These are phyloP conservation scores for Pungitius pungitius DNA, from an alignment of 2,113 vertebrate species.

Conservation along the genomic window DNA sequence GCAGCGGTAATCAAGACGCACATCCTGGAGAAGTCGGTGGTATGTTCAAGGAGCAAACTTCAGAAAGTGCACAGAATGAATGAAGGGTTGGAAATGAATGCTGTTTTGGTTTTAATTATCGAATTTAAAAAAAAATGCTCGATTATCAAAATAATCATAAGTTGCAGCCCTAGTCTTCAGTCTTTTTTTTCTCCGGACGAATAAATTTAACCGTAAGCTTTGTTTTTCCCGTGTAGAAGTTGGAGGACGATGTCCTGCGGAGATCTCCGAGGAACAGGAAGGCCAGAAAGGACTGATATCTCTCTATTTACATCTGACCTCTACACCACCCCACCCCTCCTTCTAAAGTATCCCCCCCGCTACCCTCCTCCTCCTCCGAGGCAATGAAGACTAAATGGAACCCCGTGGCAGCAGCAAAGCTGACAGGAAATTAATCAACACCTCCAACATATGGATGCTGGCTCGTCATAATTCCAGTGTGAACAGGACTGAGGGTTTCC, in stretches of 20 bases:
- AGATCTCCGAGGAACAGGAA: constrained; percentile 95
- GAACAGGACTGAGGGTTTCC: constrained; percentile 59
- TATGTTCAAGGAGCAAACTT: no score
- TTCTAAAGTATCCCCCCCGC: background rate
- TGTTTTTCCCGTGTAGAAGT: constrained; percentile 60
- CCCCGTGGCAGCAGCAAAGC: constrained; percentile 50
- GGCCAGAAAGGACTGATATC: constrained; percentile 89
- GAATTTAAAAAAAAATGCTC: no score
- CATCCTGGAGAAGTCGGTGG: no score
- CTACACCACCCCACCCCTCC: background rate
- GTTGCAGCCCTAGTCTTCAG: no score
- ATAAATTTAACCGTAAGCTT: background rate
- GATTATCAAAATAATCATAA: no score
- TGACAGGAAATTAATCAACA: constrained; percentile 51
- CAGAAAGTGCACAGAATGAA: no score
- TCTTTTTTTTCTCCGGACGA: background rate
- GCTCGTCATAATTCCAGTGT: constrained; percentile 56
- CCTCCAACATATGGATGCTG: constrained; percentile 24
- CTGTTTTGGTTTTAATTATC: no score
- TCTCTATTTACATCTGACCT: constrained; percentile 49
- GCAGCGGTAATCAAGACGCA: no score
- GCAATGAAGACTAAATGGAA: constrained; percentile 53
- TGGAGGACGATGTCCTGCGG: constrained; percentile 92
- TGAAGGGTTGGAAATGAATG: no score
- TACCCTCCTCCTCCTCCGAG: constrained; percentile 32